A percentile compares a stretch with the other conserved stretches of the same genome.
These are phyloP conservation scores for Sebastes oblongus DNA, from an alignment of 2,797 vertebrate species.

Conservation along the genomic window DNA sequence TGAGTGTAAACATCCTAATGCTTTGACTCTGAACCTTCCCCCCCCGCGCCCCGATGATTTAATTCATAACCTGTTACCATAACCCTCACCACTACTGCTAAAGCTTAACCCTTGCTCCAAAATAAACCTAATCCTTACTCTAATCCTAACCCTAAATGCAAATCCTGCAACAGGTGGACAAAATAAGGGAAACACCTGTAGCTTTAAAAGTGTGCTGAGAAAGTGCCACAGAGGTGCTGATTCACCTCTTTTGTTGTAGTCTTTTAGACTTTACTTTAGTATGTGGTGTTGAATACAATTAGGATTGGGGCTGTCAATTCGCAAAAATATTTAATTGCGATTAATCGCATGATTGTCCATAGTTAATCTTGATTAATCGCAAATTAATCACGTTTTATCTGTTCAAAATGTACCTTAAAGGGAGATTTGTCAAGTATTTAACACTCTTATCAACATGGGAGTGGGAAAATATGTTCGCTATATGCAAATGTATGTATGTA, in stretches of 20 bases:
- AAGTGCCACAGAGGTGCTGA: neutral
- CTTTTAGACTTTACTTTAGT: neutral
- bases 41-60: neutral
- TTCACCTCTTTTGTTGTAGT: neutral
- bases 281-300: neutral
- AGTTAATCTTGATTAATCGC: no score
- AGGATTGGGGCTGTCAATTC: no score
- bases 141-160: constrained; percentile 12
- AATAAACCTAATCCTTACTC: constrained; percentile 22
- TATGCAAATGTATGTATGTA: no score
- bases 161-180: neutral
- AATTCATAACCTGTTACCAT: constrained; percentile 5
- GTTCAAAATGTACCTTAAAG: no score
- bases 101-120: constrained; percentile 9
- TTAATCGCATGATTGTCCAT: no score
- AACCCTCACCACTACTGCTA: neutral
- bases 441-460: no score
- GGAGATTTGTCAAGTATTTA: no score
- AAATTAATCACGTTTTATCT: no score
- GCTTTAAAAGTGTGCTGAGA: neutral
- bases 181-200: neutral
- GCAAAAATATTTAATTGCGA: no score
- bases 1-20: neutral
- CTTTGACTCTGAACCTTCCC: neutral
- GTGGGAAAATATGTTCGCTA: no score